Base-by-base conservation (phyloP, 2,888 invertebrate genomes). In the Ormyrus thymus region DNA sequence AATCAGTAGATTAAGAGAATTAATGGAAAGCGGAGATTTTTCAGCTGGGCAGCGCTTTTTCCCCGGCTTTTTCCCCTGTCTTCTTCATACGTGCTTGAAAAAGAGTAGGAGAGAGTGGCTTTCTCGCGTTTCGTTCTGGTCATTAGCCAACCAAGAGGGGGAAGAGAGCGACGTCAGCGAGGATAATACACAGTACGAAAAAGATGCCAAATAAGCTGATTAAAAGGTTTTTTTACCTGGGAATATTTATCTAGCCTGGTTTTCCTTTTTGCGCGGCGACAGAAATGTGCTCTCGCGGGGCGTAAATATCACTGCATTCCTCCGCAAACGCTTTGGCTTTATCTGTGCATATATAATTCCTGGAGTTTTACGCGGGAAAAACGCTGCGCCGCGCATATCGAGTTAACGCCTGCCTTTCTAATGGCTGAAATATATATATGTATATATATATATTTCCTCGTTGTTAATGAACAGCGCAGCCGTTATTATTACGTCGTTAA, bases 161-260 rank as follows among this genome's bases (percentile, higher is more conserved):
- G n/a, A 43, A 59, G 8, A 48, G 53, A 29, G 10, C 50, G 13
- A 55, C 29, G 61, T 77, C 59, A 62, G 69, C 45, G 51, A 9
- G 53, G 50, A 48, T 58, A 51, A 48, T 58, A 51, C 55, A 58
- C 58, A 74, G 58, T 70, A 70, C 50, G n/a, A 74, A 62, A 74
- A 74, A 78, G 74, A 74, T 74, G 74, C 78, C 74, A 59, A 74
- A 74, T 78, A 74, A 74, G 74, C 74, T 69, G 78, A 78, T 74
- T 72, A 74, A 73, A 69, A 58, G 53, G 56, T 58, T 74, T 69
- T 74, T 69, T 58, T 71, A 62, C 58, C 53, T 5, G 15, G 29
- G 29, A 29, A 29, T 29, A 29, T 29, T 29, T 29, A 29, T 29
- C 29, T 29, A 29, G 29, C 29, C 29, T 29, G 3, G 29, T 29